Conservation (phyloP, 2,888 invertebrate genomes). For the Synergus japonicus region DNA sequence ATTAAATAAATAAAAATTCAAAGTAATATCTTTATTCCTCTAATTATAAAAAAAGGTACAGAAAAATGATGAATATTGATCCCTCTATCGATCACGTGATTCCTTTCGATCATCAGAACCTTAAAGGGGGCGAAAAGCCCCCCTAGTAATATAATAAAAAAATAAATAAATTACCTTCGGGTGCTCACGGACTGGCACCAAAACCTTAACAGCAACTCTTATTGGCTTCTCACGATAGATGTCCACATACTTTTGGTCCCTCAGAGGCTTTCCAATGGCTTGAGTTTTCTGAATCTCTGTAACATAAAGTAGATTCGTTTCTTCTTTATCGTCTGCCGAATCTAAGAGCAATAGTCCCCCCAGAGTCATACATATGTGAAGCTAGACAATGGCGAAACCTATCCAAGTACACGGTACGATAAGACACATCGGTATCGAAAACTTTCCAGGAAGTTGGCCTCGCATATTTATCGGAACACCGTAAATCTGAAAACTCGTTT, state of each 20-base stretch:
- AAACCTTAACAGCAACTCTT: conserved; percentile 85
- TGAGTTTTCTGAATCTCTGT: conserved; percentile 88
- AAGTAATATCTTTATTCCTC: no score
- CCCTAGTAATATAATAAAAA: background rate
- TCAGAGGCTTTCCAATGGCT: conserved; percentile 82
- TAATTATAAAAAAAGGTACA: no score
- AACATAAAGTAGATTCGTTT: conserved; percentile 61
- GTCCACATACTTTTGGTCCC: conserved; percentile 86
- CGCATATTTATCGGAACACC: conserved; percentile 34
- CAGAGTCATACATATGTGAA: conserved; percentile 38
- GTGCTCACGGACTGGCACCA: conserved; percentile 86
- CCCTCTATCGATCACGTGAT: no score
- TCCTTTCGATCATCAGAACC: no score
- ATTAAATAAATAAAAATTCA: no score
- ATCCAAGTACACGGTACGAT: conserved; percentile 22
- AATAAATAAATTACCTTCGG: conserved; percentile 81
- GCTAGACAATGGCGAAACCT: conserved; percentile 54
- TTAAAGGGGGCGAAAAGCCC: background rate
- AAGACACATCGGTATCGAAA: conserved; percentile 36
- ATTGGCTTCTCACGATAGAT: conserved; percentile 87
- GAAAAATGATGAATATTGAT: no score
- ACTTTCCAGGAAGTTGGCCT: conserved; percentile 21
- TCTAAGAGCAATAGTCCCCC: conserved; percentile 44
- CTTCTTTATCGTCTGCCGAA: conserved; percentile 51
- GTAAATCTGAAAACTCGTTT: conserved; percentile 30